Base-by-base conservation (phyloP, 2,888 invertebrate species). In the Linhomoeus sp. region DNA sequence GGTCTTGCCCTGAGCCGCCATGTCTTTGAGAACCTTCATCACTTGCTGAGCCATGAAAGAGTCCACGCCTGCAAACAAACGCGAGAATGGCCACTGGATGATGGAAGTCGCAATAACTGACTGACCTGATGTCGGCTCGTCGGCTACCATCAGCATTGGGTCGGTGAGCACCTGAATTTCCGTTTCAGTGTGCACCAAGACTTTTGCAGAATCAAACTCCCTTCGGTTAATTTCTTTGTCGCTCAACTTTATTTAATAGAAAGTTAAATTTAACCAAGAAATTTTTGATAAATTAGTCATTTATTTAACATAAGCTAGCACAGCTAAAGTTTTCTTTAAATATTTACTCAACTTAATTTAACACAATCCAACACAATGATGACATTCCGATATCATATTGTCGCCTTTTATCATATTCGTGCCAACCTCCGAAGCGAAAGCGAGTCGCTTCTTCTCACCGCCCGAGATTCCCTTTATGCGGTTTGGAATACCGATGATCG, bases 401-500 rank as follows among this genome's bases (percentile, higher is more conserved):
- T n/a, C 14, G 25, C 14, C 22, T n/a, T 24, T 9, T 15, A 9
- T 41, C 41, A 41, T 9, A 12, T 9, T 12, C 22, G 46, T 48
- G 52, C 54, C 58, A 66, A 81, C 82, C 72, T 90, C 90, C 1
- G 85, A 80, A 3, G 88, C 92, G 64, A 92, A 88, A 0, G 88
- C 80, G 22, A 92, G 69, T 47, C 90, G 73, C 62, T 90, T 90
- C 61, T 80, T 79, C 64, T 92, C 92, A 0, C 92, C 92, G 0
- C 90, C 88, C 0, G 88, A 90, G 1, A 92, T 71, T 0, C 84
- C 80, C 65, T 83, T 84, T 45, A 73, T 70, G 38, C 79, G 79
- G 43, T 54, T 55, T 15, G 75, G 71, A 1, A 75, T 74, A 1
- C 87, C 88, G 48, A 92, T 90, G 49, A 77, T 71, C 0, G 80